These are phyloP conservation scores for Sciaenops ocellatus DNA, from an alignment of 2,797 vertebrate species.

Conservation along the genomic window DNA sequence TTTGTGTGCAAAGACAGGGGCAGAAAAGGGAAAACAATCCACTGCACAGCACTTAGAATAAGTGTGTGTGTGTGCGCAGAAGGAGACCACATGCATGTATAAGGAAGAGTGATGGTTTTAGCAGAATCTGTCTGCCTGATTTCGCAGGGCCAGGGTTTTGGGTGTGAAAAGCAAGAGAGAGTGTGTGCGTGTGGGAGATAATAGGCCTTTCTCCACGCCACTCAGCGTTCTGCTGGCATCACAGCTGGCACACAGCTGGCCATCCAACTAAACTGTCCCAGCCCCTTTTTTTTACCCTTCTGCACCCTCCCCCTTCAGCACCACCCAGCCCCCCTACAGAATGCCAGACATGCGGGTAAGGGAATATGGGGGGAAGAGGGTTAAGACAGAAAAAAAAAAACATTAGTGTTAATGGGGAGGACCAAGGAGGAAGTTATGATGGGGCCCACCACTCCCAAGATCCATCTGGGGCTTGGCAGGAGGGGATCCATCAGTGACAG, in stretches of 20 bases:
- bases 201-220: slow-evolving; percentile 81
- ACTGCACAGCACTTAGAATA: slow-evolving; percentile 40
- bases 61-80: slow-evolving; percentile 41
- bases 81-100: slow-evolving; percentile 64
- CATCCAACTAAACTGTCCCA: slow-evolving; percentile 64
- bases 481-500: slow-evolving; percentile 82
- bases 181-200: slow-evolving; percentile 81
- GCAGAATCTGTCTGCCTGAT: slow-evolving; percentile 76
- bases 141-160: slow-evolving; percentile 66
- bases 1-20: slow-evolving; percentile 39
- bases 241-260: slow-evolving; percentile 86
- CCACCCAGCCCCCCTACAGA: slow-evolving; percentile 60
- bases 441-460: slow-evolving; percentile 63
- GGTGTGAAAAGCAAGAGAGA: slow-evolving; percentile 75
- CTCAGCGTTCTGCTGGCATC: slow-evolving; percentile 79
- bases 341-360: slow-evolving; percentile 84
- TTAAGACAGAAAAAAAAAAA: slow-evolving; percentile 70
- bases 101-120: slow-evolving; percentile 77
- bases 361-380: slow-evolving; percentile 77
- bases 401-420: slow-evolving; percentile 78
- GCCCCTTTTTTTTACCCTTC: slow-evolving; percentile 39
- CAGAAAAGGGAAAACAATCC: slow-evolving; percentile 51
- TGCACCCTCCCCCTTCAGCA: slow-evolving; percentile 30
- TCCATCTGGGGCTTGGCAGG: slow-evolving; percentile 70
- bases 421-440: slow-evolving; percentile 78